Conservation (phyloP, 1,140 invertebrate genomes). For the Palaemon carinicauda region DNA sequence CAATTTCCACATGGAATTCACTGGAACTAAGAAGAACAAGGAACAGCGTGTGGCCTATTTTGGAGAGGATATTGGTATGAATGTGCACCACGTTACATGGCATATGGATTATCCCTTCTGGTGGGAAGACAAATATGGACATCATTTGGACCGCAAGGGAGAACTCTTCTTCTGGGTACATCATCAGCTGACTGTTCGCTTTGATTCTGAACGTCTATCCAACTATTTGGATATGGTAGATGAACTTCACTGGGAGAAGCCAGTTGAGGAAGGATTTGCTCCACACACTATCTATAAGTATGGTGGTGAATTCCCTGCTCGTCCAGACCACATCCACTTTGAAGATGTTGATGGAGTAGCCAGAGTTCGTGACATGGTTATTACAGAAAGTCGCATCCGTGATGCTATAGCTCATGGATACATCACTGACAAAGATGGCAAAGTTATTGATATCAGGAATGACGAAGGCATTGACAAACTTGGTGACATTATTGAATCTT, state of each 20-base stretch:
- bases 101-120: constrained; percentile 48
- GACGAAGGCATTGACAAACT: constrained; percentile 13
- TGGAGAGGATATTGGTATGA: constrained; percentile 46
- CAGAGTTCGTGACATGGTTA: constrained; percentile 26
- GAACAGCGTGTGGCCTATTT: constrained; percentile 47
- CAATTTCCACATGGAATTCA: neutral
- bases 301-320: constrained; percentile 72
- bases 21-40: constrained; percentile 31
- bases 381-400: constrained; percentile 21
- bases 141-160: constrained; percentile 37
- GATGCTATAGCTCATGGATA: constrained; percentile 34
- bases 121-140: constrained; percentile 14
- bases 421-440: neutral
- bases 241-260: constrained; percentile 64
- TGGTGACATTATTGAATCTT: constrained; percentile 31
- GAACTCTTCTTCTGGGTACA: constrained; percentile 65
- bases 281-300: constrained; percentile 72
- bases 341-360: constrained; percentile 29
- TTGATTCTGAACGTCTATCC: constrained; percentile 67
- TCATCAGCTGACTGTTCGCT: constrained; percentile 68
- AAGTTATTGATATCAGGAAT: constrained; percentile 19
- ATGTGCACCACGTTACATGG: constrained; percentile 42
- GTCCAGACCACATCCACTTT: constrained; percentile 65
- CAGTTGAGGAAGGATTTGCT: constrained; percentile 70
- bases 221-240: constrained; percentile 66